Evolutionary conservation across 2,888 invertebrate species (phyloP).

Genomic region (Cheilosia variabilis): DNA sequence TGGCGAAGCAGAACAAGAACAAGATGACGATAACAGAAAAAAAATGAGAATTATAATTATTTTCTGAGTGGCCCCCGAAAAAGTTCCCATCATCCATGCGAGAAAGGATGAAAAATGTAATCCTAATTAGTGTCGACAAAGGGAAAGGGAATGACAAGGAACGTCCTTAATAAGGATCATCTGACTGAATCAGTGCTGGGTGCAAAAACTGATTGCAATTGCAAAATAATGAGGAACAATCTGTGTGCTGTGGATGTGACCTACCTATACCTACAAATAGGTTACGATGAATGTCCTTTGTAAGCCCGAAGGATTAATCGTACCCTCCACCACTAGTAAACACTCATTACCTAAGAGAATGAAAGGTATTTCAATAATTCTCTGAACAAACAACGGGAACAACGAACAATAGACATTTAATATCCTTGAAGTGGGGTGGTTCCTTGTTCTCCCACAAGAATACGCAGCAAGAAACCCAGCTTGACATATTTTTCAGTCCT

Average conservation of each 20-base stretch:
- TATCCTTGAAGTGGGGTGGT: constrained; percentile 48
- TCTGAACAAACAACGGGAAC: constrained; percentile 35
- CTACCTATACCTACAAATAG: constrained; percentile 21
- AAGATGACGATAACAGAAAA: neutral
- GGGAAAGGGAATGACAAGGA: constrained; percentile 2
- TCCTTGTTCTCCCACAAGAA: constrained; percentile 10
- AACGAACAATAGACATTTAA: constrained; percentile 56
- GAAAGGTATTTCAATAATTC: constrained; percentile 59
- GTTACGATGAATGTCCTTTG: constrained; percentile 17
- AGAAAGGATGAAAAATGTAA: constrained; percentile 66
- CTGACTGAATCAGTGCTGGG: constrained; percentile 52
- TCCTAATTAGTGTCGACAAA: constrained; percentile 67
- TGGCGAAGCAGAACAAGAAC: neutral
- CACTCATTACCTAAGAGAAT: constrained; percentile 64
- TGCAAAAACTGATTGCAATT: constrained; percentile 62
- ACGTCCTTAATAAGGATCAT: constrained; percentile 57
- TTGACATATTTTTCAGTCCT: constrained; percentile 60
- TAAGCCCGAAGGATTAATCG: constrained; percentile 50
- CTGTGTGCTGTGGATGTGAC: constrained; percentile 16
- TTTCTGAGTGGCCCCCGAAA: constrained; percentile 38
- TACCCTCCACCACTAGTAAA: constrained; percentile 28
- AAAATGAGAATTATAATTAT: constrained; percentile 62
- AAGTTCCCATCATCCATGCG: constrained; percentile 30
- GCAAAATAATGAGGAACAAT: constrained; percentile 47
- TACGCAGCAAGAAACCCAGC: constrained; percentile 39